A percentile compares a stretch with the other conserved stretches of the same genome.
These are phyloP conservation scores for Gymnobelideus leadbeateri DNA, from an alignment of 2,113 vertebrate genomes.

Conservation along the genomic window DNA sequence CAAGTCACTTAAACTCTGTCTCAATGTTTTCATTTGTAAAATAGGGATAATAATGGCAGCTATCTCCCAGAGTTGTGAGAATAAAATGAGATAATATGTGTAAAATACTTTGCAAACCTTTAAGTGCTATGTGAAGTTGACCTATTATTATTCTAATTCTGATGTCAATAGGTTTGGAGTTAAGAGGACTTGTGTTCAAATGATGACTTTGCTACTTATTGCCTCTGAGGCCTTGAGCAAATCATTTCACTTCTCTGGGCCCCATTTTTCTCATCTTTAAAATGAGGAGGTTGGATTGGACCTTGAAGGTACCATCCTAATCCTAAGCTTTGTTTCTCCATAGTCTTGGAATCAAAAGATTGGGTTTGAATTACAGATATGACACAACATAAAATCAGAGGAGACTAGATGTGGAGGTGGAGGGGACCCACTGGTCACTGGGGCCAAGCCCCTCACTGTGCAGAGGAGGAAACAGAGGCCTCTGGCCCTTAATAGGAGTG, in stretches of 20 bases:
- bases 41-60: neutral
- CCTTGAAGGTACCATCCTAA: neutral
- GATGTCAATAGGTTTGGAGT: neutral
- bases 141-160: neutral
- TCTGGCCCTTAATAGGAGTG: no score
- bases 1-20: neutral
- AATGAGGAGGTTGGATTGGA: neutral
- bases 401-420: no score
- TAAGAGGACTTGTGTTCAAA: neutral
- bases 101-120: neutral
- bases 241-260: neutral
- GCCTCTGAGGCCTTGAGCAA: neutral
- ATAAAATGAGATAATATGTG: neutral
- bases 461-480: no score
- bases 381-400: no score
- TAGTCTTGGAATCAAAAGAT: neutral
- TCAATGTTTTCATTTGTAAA: neutral
- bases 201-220: neutral
- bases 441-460: no score
- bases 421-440: no score
- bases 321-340: neutral
- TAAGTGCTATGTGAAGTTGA: neutral
- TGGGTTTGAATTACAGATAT: neutral
- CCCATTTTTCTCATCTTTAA: neutral
- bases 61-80: neutral